These are phyloP conservation scores for Psittacula echo DNA, from an alignment of 2,797 vertebrate genomes.

Conservation along the genomic window DNA sequence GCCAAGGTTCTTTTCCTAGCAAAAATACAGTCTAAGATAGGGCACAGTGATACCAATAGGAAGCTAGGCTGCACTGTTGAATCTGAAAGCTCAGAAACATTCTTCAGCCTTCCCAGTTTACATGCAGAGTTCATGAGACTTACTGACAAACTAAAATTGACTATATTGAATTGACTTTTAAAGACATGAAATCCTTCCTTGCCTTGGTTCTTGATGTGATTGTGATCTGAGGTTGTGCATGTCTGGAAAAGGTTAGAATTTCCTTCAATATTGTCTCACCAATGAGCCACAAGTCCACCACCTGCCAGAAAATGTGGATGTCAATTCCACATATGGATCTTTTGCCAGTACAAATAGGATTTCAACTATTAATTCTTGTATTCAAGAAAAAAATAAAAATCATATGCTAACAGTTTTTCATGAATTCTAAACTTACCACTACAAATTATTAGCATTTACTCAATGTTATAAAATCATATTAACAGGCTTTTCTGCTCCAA, in stretches of 20 bases:
- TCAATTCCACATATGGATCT: neutral
- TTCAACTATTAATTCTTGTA: neutral
- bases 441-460: conserved; percentile 24
- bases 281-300: neutral
- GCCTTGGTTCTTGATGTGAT: neutral
- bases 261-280: neutral
- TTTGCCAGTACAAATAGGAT: neutral
- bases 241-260: neutral
- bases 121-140: neutral
- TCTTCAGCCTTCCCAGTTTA: neutral
- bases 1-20: neutral
- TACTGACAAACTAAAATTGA: neutral
- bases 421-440: neutral
- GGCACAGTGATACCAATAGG: neutral
- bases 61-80: neutral
- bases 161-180: neutral
- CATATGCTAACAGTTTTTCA: neutral
- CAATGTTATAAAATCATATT: neutral
- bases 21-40: neutral
- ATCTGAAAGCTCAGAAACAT: neutral
- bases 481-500: conserved; percentile 15
- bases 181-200: neutral
- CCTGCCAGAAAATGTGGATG: neutral
- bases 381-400: neutral
- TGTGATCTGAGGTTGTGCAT: neutral